These are phyloP conservation scores for Cephus nigrinus DNA, from an alignment of 2,888 invertebrate species.

Conservation along the genomic window DNA sequence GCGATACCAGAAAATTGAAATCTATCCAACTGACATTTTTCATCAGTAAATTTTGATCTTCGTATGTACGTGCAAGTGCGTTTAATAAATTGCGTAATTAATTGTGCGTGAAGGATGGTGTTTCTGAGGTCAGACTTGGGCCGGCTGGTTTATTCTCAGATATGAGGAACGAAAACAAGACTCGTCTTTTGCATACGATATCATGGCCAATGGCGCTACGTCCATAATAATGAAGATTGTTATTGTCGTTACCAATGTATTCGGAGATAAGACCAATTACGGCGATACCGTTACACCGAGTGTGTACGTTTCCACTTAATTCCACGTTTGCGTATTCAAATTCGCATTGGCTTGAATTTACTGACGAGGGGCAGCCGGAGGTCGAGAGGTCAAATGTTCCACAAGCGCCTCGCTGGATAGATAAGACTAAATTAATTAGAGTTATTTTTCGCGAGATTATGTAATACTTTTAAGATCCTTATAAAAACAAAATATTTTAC, in stretches of 20 bases:
- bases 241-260: background rate
- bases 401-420: background rate
- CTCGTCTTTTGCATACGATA: background rate
- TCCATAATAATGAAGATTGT: background rate
- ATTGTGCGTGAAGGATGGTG: background rate
- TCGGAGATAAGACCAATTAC: background rate
- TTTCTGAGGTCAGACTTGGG: background rate
- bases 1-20: too few relatives aligned
- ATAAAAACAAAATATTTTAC: too few relatives aligned
- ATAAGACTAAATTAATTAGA: background rate
- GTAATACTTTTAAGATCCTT: too few relatives aligned
- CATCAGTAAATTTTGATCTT: background rate
- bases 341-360: background rate
- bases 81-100: background rate
- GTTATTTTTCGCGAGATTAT: too few relatives aligned
- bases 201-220: background rate
- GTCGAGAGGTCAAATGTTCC: background rate
- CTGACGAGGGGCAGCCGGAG: background rate
- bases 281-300: background rate
- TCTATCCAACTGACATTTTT: background rate
- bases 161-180: background rate
- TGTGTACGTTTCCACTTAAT: background rate
- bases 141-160: background rate
- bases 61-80: background rate
- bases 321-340: background rate